Conservation (phyloP, 2,113 vertebrate genomes). For the Podocnemis expansa region DNA sequence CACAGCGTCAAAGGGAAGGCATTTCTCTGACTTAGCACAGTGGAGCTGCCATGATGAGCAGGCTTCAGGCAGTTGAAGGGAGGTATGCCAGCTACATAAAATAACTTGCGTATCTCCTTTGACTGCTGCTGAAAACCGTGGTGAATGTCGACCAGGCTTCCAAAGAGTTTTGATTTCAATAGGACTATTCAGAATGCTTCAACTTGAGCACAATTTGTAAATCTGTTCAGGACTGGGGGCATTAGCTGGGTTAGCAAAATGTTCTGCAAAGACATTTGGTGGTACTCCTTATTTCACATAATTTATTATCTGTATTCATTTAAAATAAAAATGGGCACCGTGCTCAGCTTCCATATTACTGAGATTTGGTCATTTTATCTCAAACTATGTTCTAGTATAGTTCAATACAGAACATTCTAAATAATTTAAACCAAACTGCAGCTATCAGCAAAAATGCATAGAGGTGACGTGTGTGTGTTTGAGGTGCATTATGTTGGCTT, state of each 20-base stretch:
- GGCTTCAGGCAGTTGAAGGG: too few species aligned
- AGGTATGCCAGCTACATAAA: too few species aligned
- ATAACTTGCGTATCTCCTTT: too few species aligned
- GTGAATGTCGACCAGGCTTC: too few species aligned
- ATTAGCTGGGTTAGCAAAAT: not conserved
- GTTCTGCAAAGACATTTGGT: not conserved
- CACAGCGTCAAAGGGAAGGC: too few species aligned
- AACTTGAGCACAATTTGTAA: not conserved
- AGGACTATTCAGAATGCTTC: not conserved
- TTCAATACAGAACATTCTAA: not conserved
- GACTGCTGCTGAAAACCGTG: too few species aligned
- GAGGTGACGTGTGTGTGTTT: not conserved
- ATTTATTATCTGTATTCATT: not conserved
- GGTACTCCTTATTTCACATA: not conserved
- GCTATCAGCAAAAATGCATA: not conserved
- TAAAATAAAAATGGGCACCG: not conserved
- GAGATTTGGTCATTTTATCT: not conserved
- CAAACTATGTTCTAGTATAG: not conserved
- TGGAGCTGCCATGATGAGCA: too few species aligned
- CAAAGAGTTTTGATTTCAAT: not conserved
- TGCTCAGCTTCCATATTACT: not conserved
- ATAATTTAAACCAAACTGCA: constrained; percentile 24
- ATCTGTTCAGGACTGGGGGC: not conserved
- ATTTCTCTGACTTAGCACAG: too few species aligned
- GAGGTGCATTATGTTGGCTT: not conserved